Evolutionary conservation across 35 echinoderm and acorn worm genomes (phyloP).

Genomic region (Amphiura filiformis): DNA sequence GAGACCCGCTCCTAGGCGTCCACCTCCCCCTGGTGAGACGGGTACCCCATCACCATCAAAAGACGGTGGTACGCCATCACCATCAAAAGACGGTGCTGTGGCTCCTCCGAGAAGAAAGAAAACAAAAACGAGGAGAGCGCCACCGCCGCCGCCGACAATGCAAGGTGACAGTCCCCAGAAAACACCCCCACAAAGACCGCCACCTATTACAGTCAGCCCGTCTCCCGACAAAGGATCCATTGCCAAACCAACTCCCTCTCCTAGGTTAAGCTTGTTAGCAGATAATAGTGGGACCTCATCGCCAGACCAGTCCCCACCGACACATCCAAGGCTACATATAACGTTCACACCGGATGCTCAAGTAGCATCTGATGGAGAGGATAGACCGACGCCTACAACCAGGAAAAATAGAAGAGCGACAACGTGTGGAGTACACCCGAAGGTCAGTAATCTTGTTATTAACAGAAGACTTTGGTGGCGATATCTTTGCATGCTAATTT

Average conservation of each 20-base stretch:
- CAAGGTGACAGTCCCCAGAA: background rate
- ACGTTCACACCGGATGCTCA: background rate
- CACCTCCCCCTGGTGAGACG: constrained; percentile 7
- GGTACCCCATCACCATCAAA: background rate
- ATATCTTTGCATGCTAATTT: background rate
- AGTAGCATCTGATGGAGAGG: background rate
- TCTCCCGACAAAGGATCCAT: background rate
- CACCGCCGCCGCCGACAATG: constrained; percentile 9
- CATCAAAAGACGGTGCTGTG: background rate
- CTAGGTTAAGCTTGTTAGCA: constrained; percentile 6
- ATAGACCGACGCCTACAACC: background rate
- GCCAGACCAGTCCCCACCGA: constrained; percentile 8
- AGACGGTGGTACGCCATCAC: background rate
- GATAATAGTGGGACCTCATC: background rate
- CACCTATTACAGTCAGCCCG: background rate
- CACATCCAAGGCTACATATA: background rate
- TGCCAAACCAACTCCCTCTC: constrained; percentile 20
- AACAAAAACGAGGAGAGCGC: background rate
- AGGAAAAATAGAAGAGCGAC: background rate
- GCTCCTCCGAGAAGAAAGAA: constrained; percentile 4
- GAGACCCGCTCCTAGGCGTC: constrained; percentile 24
- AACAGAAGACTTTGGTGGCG: background rate
- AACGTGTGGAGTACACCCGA: background rate
- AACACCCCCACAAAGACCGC: constrained; percentile 10
- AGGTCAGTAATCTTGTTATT: background rate